These are phyloP conservation scores for Dynastes tityus DNA, from an alignment of 2,888 invertebrate species.

Conservation along the genomic window DNA sequence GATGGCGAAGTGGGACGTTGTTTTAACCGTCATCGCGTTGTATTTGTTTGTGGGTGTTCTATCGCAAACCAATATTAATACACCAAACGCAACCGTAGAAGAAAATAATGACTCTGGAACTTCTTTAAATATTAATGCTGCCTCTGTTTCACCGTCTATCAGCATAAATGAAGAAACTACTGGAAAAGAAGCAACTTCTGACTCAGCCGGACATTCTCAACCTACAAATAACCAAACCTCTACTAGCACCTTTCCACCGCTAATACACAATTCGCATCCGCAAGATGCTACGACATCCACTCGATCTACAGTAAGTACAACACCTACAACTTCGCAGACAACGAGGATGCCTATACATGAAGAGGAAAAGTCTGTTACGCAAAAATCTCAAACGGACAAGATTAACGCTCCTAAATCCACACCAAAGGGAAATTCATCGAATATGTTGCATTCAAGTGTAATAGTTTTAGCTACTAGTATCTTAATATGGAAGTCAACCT, in stretches of 20 bases:
- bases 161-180: neutral
- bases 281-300: neutral
- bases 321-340: conserved; percentile 2
- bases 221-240: too few relatives aligned
- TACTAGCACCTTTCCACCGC: conserved; percentile 25
- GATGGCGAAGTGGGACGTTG: conserved; percentile 41
- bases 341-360: neutral
- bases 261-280: conserved; percentile 10
- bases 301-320: neutral
- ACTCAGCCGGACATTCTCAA: too few relatives aligned
- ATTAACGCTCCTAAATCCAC: neutral
- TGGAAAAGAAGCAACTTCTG: neutral
- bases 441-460: neutral
- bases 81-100: neutral
- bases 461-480: neutral
- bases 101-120: conserved; percentile 10
- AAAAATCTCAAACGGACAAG: neutral
- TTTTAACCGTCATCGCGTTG: conserved; percentile 26
- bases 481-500: conserved; percentile 8
- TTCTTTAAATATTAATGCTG: neutral
- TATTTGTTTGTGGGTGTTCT: conserved; percentile 16
- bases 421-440: conserved; percentile 8
- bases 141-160: neutral
- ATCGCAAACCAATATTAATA: conserved; percentile 17
- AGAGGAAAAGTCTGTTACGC: neutral